Evolutionary conservation across 2,113 vertebrate species (phyloP), one percentile per base, ranked within the genome.

Genomic region (Ptychochromis oligacanthus): DNA sequence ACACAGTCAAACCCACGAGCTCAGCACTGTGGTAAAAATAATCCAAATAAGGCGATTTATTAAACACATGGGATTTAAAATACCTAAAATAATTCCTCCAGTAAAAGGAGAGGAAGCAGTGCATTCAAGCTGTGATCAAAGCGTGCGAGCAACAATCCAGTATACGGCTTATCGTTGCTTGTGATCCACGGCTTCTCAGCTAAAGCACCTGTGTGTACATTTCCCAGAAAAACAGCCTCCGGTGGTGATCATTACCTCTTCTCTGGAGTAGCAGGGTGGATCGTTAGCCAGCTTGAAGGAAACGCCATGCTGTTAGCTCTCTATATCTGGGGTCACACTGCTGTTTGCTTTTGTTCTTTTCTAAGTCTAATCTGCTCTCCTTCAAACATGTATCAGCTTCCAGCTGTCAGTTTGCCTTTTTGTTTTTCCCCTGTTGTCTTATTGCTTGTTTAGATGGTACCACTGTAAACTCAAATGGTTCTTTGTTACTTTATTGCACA

Each of bases 61-160:
- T 83, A 90, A 92, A 89, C 90, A 87, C 76, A 80, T 31, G 76
- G 82, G 72, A 87, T 90, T 88, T 84, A 77, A 86, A 72, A 88
- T n/a, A 85, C 28, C 80, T 83, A 67, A 89, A 86, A 81, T 89
- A 84, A 92, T 90, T 87, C 90, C 86, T 60, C 78, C 62, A 77
- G 72, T 15, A 36, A 55, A 62, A 79, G 83, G 77, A 89, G 87
- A 79, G 78, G 65, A 89, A 74, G 76, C 57, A 3, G 58, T 4
- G 38, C 46, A 80, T 88, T 90, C 86, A 83, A 80, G 80, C 90
- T 87, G 89, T 91, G 92, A 95, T 95, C 88, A 95, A 94, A 94
- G 94, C 60, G 4, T 0, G 2, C 3, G 18, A 85, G 81, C 82
- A 90, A 89, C 92, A 81, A 87, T 85, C 65, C 74, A 62, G 78